Evolutionary conservation across 30 jellyfish, hydroid and myxozoan genomes (phyloP).

Genomic region (Hydractinia echinata): DNA sequence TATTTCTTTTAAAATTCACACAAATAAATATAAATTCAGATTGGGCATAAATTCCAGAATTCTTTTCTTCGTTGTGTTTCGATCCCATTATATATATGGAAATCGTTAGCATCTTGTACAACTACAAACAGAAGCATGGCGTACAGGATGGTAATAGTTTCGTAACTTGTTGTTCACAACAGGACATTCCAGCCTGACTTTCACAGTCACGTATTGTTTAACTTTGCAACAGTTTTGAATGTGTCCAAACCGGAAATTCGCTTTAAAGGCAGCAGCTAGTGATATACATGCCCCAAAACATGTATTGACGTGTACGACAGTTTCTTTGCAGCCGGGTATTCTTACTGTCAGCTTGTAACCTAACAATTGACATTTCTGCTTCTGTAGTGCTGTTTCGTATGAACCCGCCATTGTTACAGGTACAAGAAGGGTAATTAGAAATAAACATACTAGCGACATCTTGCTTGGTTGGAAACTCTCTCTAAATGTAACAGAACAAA

Average conservation of each 20-base stretch:
- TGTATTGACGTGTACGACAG: constrained; percentile 14
- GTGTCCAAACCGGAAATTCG: background rate
- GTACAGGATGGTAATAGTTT: background rate
- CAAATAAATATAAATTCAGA: too few species aligned
- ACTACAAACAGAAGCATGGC: background rate
- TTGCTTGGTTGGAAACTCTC: too few species aligned
- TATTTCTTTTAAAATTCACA: too few species aligned
- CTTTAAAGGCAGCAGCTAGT: background rate
- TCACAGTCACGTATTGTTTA: background rate
- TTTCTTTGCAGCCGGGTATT: background rate
- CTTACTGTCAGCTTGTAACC: constrained; percentile 15
- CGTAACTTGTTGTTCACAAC: background rate
- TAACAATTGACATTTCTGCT: constrained; percentile 2
- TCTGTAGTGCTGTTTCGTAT: background rate
- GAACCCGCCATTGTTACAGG: background rate
- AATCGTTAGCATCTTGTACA: background rate
- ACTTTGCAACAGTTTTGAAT: constrained; percentile 7
- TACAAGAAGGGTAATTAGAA: background rate
- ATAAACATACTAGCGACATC: background rate
- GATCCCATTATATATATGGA: too few species aligned
- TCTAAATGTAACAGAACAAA: too few species aligned
- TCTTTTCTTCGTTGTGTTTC: too few species aligned
- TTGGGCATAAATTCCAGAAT: too few species aligned
- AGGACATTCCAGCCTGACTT: constrained; percentile 18
- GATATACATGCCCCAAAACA: constrained; percentile 33